Evolutionary conservation across 2,888 invertebrate genomes (phyloP).

Genomic region (Tenthredo notha): DNA sequence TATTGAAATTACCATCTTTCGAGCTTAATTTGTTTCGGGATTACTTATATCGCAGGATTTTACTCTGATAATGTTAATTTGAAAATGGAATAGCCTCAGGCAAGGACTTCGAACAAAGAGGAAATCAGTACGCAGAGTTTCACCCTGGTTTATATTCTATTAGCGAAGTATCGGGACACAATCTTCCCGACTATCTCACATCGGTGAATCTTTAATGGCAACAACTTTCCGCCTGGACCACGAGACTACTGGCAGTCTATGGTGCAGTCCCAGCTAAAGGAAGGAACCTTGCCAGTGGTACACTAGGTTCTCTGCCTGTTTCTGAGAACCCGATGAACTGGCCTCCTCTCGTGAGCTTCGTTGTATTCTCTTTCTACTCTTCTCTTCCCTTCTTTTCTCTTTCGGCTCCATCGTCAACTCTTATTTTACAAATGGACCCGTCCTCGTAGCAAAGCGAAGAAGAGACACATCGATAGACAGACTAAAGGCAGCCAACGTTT

Average conservation of each 20-base stretch:
- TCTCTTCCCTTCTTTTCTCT: background rate
- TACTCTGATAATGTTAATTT: slow-evolving; percentile 3
- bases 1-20: background rate
- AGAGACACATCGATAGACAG: slow-evolving; percentile 46
- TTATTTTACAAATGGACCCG: slow-evolving; percentile 48
- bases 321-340: slow-evolving; percentile 38
- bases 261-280: background rate
- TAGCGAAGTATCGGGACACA: slow-evolving; percentile 53
- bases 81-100: background rate
- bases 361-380: slow-evolving; percentile 16
- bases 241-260: background rate
- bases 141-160: slow-evolving; percentile 53
- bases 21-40: slow-evolving; percentile 4
- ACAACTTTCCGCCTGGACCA: slow-evolving; percentile 2
- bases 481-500: slow-evolving; percentile 39
- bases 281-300: background rate
- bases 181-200: slow-evolving; percentile 46
- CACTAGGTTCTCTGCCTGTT: background rate
- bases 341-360: background rate
- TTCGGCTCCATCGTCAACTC: slow-evolving; percentile 18
- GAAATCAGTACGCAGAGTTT: slow-evolving; percentile 32
- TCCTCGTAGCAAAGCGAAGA: slow-evolving; percentile 8
- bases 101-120: slow-evolving; percentile 15
- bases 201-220: slow-evolving; percentile 51
- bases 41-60: background rate